phyloP scores from a whole-genome alignment of 1,140 invertebrate species.

The Temnothorax longispinosus region DNA sequence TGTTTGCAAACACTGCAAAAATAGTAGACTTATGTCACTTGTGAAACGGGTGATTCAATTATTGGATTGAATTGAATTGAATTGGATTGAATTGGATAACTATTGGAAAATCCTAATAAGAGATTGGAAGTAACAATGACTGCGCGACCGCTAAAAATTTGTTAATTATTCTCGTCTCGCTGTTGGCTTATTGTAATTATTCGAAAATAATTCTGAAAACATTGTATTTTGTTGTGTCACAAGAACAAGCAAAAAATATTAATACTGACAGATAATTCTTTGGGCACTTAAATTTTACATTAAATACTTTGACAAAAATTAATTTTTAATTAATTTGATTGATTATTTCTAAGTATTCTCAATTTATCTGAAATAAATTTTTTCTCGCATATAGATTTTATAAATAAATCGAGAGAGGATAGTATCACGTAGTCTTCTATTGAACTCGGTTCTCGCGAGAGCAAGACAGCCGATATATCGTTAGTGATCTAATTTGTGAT shows the following conservation, averaged over 20 bases:
- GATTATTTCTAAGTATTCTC: background rate
- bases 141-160: constrained; percentile 26
- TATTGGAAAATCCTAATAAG: constrained; percentile 55
- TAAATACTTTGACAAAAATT: background rate
- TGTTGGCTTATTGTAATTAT: constrained; percentile 26
- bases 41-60: constrained; percentile 36
- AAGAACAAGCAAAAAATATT: background rate
- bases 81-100: constrained; percentile 47
- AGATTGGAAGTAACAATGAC: constrained; percentile 44
- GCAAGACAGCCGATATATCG: background rate
- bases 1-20: constrained; percentile 39
- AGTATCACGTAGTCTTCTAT: background rate
- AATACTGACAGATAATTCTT: background rate
- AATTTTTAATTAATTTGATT: background rate
- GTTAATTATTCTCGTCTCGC: constrained; percentile 44
- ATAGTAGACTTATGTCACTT: constrained; percentile 16
- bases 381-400: background rate
- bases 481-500: background rate
- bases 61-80: constrained; percentile 46
- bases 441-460: background rate
- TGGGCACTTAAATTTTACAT: background rate
- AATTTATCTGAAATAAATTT: background rate
- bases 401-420: background rate
- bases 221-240: background rate
- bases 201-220: constrained; percentile 3